These are phyloP conservation scores for Dasysyrphus albostriatus DNA, from an alignment of 2,888 invertebrate species.

Conservation along the genomic window DNA sequence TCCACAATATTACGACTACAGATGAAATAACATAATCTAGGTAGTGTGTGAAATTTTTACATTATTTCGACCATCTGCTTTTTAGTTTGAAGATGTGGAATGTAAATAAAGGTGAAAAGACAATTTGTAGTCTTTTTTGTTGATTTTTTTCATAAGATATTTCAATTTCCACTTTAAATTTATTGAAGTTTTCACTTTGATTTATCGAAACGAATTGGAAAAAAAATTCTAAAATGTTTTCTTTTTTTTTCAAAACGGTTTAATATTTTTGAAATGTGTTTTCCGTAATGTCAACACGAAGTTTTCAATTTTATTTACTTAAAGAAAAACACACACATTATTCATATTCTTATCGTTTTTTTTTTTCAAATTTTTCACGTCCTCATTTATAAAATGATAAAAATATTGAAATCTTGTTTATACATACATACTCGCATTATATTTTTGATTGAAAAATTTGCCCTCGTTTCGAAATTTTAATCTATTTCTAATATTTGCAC, in stretches of 20 bases:
- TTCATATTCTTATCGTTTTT: not conserved
- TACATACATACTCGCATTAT: not conserved
- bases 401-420: constrained; percentile 22
- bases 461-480: constrained; percentile 13
- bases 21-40: too few species aligned
- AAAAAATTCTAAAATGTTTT: too few species aligned
- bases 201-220: too few species aligned
- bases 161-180: too few species aligned
- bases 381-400: constrained; percentile 19
- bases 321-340: not conserved
- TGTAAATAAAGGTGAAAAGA: too few species aligned
- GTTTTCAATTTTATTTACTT: not conserved
- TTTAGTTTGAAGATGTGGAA: too few species aligned
- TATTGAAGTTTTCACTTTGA: too few species aligned
- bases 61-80: too few species aligned
- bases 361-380: constrained; percentile 3
- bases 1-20: too few species aligned
- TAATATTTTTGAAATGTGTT: not conserved
- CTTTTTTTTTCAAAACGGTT: not conserved
- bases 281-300: not conserved
- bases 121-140: too few species aligned
- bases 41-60: too few species aligned
- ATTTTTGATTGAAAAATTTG: constrained; percentile 7
- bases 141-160: too few species aligned
- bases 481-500: constrained; percentile 31